phyloP scores from a whole-genome alignment of 2,797 vertebrate species.

The Cyprinodon diabolis region DNA sequence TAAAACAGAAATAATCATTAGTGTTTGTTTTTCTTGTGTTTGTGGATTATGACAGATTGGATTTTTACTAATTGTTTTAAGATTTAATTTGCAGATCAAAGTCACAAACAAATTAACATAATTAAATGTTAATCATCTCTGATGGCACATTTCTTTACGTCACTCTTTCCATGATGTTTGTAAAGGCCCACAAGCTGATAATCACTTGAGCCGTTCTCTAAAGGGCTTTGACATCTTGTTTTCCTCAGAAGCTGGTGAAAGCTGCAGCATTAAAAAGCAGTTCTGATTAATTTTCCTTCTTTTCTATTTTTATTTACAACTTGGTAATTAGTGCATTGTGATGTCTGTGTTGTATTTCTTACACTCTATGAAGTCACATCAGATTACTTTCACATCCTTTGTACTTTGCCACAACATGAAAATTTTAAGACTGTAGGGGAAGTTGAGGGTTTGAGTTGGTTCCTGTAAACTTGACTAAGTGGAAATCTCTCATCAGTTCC shows the following conservation, averaged over 20 bases:
- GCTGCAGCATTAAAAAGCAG: slow-evolving; percentile 19
- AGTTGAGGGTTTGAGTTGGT: slow-evolving; percentile 11
- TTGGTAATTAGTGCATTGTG: slow-evolving; percentile 6
- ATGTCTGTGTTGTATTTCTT: slow-evolving; percentile 44
- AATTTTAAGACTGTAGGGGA: slow-evolving; percentile 16
- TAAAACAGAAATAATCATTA: slow-evolving; percentile 31
- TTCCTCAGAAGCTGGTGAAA: slow-evolving; percentile 31
- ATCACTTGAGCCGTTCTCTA: slow-evolving; percentile 41
- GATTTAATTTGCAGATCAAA: slow-evolving; percentile 57
- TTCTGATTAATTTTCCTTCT: slow-evolving; percentile 42
- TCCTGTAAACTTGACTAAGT: slow-evolving; percentile 18
- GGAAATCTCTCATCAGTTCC: slow-evolving; percentile 25
- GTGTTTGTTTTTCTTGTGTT: slow-evolving; percentile 28
- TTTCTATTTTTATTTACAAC: slow-evolving; percentile 46
- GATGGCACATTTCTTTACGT: slow-evolving; percentile 65
- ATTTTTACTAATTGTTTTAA: slow-evolving; percentile 27
- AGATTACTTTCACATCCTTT: slow-evolving; percentile 30
- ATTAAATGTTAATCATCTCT: slow-evolving; percentile 34
- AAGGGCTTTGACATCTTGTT: slow-evolving; percentile 50
- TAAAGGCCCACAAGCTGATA: slow-evolving; percentile 33
- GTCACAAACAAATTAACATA: slow-evolving; percentile 43
- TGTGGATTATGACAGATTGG: slow-evolving; percentile 22
- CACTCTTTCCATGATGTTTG: slow-evolving; percentile 33
- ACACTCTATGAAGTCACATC: slow-evolving; percentile 26
- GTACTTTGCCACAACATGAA: slow-evolving; percentile 7